These are phyloP conservation scores for Spheniscus humboldti DNA, from an alignment of 2,797 vertebrate genomes.

Conservation along the genomic window DNA sequence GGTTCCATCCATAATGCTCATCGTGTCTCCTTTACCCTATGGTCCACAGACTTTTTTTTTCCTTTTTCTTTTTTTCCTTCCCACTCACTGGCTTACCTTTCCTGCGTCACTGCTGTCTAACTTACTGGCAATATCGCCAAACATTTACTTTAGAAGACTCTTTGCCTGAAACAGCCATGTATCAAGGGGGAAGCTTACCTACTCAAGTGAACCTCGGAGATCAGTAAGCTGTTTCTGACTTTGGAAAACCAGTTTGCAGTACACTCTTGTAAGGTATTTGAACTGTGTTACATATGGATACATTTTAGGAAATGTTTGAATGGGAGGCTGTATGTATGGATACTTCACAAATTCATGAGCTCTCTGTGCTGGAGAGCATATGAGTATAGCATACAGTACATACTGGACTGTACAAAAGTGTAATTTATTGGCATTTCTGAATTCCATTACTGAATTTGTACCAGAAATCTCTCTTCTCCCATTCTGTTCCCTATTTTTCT, in stretches of 20 bases:
- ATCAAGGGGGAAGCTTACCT: background rate
- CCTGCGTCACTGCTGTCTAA: background rate
- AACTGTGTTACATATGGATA: background rate
- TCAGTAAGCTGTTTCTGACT: background rate
- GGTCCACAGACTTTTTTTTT: background rate
- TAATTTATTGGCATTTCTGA: background rate
- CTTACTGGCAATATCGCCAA: background rate
- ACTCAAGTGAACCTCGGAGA: background rate
- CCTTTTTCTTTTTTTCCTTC: background rate
- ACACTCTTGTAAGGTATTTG: background rate
- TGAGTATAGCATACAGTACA: too few relatives aligned
- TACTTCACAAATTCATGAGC: background rate
- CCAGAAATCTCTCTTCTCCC: background rate
- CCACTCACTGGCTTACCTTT: background rate
- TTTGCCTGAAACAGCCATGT: background rate
- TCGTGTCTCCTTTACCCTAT: background rate
- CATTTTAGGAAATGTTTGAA: background rate
- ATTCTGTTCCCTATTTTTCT: rapidly evolving
- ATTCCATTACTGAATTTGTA: background rate
- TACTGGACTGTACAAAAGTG: background rate
- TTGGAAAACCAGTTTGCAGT: background rate
- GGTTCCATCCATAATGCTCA: rapidly evolving
- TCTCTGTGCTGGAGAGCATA: background rate
- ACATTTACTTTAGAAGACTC: background rate
- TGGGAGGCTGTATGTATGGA: background rate